Conservation (phyloP, 2,797 vertebrate genomes). For the Cyclopterus lumpus region DNA sequence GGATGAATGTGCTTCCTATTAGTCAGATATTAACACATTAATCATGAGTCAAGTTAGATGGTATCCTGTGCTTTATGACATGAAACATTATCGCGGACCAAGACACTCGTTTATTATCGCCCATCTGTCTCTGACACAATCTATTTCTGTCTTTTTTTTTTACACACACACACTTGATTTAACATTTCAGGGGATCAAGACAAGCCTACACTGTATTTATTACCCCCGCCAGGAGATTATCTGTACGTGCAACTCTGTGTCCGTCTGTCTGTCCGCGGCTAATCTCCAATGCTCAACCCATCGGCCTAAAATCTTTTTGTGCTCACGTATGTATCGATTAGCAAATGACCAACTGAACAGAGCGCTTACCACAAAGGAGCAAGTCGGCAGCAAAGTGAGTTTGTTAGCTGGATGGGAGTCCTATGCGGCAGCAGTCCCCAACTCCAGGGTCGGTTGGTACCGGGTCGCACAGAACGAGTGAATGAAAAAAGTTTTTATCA, state of each 20-base stretch:
- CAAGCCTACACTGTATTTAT: background rate
- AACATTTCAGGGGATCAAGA: background rate
- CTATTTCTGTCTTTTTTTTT: constrained; percentile 48
- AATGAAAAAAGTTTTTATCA: no score
- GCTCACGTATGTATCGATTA: no score
- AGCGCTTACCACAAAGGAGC: no score
- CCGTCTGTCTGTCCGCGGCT: background rate
- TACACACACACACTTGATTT: background rate
- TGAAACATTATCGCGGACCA: constrained; percentile 42
- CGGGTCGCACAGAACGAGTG: no score
- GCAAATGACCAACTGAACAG: no score
- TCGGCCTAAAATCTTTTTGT: no score
- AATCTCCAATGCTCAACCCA: background rate
- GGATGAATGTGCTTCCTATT: constrained; percentile 16
- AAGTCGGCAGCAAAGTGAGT: no score
- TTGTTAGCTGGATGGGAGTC: no score
- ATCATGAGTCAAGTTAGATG: constrained; percentile 38
- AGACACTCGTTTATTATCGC: constrained; percentile 42
- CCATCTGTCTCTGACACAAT: constrained; percentile 44
- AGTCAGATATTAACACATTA: constrained; percentile 36
- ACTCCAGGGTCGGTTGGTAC: no score
- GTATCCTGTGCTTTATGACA: constrained; percentile 39
- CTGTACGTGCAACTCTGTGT: no score
- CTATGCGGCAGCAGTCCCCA: no score
- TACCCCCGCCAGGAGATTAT: background rate